These are phyloP conservation scores for Lasioglossum malachurum DNA, from an alignment of 2,888 invertebrate genomes.

Conservation along the genomic window DNA sequence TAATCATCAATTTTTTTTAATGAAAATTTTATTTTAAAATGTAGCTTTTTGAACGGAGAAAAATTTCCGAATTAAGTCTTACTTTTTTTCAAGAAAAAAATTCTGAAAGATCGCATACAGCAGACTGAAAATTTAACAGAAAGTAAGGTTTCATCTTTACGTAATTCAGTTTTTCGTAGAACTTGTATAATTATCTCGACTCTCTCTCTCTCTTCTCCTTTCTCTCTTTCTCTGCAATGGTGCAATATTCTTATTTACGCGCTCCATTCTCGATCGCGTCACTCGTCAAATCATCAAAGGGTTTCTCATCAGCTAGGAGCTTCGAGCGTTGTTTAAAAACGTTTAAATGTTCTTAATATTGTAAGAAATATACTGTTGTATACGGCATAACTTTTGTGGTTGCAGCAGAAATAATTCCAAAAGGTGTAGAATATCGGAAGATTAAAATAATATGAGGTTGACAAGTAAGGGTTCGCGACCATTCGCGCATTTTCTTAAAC, in stretches of 20 bases:
- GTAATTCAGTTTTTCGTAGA: not conserved
- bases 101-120: not conserved
- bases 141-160: not conserved
- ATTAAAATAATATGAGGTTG: not conserved
- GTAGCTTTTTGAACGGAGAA: not conserved
- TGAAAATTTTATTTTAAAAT: no score
- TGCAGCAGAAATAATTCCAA: no score
- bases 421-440: not conserved
- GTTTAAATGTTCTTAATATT: not conserved
- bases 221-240: not conserved
- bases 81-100: not conserved
- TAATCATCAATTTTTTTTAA: no score
- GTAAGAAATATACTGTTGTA: not conserved
- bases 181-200: not conserved
- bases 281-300: not conserved
- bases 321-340: not conserved
- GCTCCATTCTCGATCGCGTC: not conserved
- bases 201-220: not conserved
- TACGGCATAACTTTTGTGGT: no score
- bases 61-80: not conserved
- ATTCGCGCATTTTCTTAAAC: no score
- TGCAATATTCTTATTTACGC: constrained; percentile 2
- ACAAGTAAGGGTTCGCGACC: no score
- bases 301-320: not conserved
- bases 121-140: not conserved